Evolutionary conservation across 2,888 invertebrate species (phyloP), one percentile per base, ranked within the genome.

Genomic region (Drosophila eohydei): DNA sequence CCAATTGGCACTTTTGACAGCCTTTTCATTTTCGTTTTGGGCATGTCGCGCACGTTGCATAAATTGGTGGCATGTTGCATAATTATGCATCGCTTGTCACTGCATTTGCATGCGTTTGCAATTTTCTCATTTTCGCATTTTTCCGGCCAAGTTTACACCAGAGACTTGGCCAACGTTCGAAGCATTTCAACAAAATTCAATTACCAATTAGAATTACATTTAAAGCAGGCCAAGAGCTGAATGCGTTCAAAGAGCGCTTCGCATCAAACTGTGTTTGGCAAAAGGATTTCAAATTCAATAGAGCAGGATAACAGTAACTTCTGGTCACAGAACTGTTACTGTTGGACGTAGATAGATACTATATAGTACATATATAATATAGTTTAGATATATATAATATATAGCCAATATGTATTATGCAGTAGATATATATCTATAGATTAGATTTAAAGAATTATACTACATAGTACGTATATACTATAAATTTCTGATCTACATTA

Each of bases 31-130:
- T 85, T 68, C 68, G 75, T 85, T 83, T 80, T 68, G 66, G 32
- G 4, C 21, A 43, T 50, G 43, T 14, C 59, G 72, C 77, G 75
- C 73, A 86, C 78, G 66, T 71, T 88, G 83, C 83, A 83, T 82
- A 88, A 88, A 78, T 88, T 88, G 67, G 43, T 63, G 48, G 56
- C 46, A 74, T 61, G 63, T 67, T 71, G 73, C 68, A 71, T 84
- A 83, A 83, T 88, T 83, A 85, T 83, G 76, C 81, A 73, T 69
- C 81, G 87, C 72, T 81, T 87, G 85, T 82, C 88, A 84, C 58
- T 75, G 74, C 59, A 71, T 79, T 80, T 76, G 65, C 78, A 60
- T 71, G 51, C 56, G 40, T 43, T 59, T 38, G 73, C 77, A 67
- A 61, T 65, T 70, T 72, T 3, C 14, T 8, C 44, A 61, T 65